These are phyloP conservation scores for Drosophila ironensis DNA, from an alignment of 1,140 invertebrate species.

Conservation along the genomic window DNA sequence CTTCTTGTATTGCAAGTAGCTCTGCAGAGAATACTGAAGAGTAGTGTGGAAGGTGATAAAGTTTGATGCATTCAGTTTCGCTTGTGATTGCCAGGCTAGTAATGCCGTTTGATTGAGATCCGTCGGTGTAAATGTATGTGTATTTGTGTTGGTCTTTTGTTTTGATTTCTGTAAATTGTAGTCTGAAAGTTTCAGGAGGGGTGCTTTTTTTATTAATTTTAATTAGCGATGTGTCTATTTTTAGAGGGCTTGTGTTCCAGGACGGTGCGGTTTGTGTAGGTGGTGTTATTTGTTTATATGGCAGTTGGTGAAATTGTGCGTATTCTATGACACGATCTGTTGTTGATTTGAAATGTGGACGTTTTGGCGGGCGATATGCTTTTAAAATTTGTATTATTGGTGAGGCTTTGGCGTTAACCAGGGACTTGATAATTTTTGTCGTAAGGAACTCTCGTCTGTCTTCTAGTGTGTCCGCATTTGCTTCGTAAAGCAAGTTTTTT, in stretches of 20 bases:
- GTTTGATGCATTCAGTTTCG: slow-evolving; percentile 1
- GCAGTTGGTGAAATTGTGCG: neutral
- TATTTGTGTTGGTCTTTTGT: neutral
- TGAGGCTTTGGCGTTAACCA: neutral
- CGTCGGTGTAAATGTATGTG: neutral
- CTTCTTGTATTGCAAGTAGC: slow-evolving; percentile 11
- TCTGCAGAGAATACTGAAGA: slow-evolving; percentile 7
- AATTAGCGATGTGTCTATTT: neutral
- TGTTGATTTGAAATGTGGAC: neutral
- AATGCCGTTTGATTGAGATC: neutral
- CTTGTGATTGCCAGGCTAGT: neutral
- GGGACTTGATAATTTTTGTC: neutral
- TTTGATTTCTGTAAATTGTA: neutral
- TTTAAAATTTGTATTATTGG: neutral
- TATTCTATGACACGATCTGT: neutral
- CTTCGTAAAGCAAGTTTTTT: neutral
- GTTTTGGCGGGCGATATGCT: neutral
- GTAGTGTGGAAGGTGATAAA: slow-evolving; percentile 3
- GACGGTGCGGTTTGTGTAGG: neutral
- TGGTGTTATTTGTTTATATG: neutral
- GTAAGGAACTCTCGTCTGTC: neutral
- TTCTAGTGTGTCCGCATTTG: neutral
- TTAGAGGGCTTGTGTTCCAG: neutral
- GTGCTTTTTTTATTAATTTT: neutral
- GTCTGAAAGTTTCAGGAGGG: neutral